Percentiles rank a stretch among this genome's conserved stretches.
Conservation (phyloP, 2,113 vertebrate genomes). For the Eulemur macaco region DNA sequence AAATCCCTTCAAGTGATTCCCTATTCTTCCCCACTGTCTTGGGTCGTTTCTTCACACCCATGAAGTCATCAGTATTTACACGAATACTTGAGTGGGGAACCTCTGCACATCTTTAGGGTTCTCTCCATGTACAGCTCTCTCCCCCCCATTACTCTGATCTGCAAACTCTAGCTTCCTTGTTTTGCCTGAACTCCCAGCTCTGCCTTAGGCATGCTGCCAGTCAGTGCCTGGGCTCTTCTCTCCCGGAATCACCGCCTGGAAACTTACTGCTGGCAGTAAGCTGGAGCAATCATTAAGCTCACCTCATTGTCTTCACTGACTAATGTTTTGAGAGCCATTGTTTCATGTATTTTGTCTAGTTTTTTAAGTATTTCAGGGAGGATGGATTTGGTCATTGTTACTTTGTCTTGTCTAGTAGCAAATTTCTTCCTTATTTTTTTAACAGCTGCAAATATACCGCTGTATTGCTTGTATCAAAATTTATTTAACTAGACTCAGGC, state of each 20-base stretch:
- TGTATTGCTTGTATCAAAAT: neutral
- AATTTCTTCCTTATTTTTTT: neutral
- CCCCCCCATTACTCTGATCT: neutral
- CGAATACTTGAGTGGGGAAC: neutral
- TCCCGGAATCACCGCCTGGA: neutral
- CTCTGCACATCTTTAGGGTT: neutral
- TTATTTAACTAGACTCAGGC: neutral
- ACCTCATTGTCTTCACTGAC: neutral
- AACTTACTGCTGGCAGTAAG: neutral
- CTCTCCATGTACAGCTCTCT: neutral
- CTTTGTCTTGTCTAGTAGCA: neutral
- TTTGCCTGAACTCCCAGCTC: neutral
- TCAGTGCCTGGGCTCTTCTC: neutral
- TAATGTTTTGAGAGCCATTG: neutral
- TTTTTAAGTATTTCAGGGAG: neutral
- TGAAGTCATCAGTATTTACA: neutral
- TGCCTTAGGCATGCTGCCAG: neutral
- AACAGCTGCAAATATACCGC: neutral
- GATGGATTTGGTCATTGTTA: neutral
- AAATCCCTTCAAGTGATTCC: neutral
- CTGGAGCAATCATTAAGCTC: neutral
- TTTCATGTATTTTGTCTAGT: neutral
- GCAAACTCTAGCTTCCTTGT: neutral
- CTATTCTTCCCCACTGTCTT: neutral
- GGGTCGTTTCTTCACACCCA: neutral